Percentiles rank a stretch among this genome's conserved stretches.
Evolutionary conservation across 2,797 vertebrate species (phyloP).

Genomic region (Lerista edwardsae): DNA sequence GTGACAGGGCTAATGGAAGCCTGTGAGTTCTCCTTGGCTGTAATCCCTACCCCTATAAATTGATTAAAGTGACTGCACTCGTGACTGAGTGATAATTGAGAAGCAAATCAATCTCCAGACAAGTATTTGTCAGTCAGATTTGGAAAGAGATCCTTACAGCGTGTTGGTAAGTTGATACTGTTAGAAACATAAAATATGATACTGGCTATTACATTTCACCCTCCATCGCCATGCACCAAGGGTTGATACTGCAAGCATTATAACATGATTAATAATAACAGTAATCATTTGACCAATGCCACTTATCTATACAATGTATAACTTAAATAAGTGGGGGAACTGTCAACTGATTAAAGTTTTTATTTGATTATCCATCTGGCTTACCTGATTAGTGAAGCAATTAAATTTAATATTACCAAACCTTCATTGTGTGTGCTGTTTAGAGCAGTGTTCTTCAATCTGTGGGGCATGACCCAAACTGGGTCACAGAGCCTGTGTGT

Average conservation of each 20-base stretch:
- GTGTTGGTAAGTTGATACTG: fast-evolving
- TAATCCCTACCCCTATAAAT: neutral
- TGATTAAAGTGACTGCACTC: conserved; percentile 59
- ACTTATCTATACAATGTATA: neutral
- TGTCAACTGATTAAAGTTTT: neutral
- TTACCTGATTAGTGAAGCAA: too few species aligned
- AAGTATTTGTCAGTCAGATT: conserved; percentile 50
- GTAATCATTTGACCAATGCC: neutral
- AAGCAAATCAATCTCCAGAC: conserved; percentile 59
- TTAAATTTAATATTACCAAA: too few species aligned
- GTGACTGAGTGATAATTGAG: conserved; percentile 56
- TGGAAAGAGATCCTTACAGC: conserved; percentile 25
- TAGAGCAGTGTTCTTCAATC: too few species aligned
- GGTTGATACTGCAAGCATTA: neutral
- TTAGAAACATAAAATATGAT: conserved; percentile 10
- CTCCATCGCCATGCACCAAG: neutral
- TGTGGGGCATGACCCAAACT: too few species aligned
- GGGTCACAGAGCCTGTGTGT: too few species aligned
- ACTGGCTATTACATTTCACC: conserved; percentile 16
- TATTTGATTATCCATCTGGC: neutral
- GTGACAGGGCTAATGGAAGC: neutral
- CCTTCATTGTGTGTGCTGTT: too few species aligned
- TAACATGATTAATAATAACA: neutral
- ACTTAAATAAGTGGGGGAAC: neutral
- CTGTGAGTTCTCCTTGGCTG: conserved; percentile 41